Conservation (phyloP, 2,888 invertebrate genomes). For the Cephus pulcher region DNA sequence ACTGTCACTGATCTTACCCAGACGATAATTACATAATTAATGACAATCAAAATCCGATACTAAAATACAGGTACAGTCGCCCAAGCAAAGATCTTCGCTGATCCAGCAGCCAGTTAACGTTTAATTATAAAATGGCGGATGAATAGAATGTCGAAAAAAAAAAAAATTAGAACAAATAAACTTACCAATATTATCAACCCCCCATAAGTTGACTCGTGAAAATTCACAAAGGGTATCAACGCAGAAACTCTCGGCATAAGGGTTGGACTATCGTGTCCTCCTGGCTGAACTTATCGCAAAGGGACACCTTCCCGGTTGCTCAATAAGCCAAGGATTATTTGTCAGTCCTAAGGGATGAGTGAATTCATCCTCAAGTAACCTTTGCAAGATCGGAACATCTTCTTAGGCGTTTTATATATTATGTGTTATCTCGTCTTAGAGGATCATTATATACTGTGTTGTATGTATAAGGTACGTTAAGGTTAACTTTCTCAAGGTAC, state of each 20-base stretch:
- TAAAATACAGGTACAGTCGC: background rate
- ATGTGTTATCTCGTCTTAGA: too few relatives aligned
- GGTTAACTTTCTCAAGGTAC: background rate
- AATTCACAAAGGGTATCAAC: background rate
- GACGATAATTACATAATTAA: background rate
- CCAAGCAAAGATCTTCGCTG: background rate
- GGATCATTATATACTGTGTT: background rate
- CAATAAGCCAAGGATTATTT: background rate
- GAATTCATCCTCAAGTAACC: background rate
- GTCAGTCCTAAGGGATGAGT: background rate
- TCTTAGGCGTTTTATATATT: too few relatives aligned
- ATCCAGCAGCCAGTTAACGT: background rate
- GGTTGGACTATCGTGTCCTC: background rate
- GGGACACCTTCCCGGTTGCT: background rate
- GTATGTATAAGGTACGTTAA: background rate
- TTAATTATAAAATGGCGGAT: background rate
- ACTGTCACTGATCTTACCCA: background rate
- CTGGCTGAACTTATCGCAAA: background rate
- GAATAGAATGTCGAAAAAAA: background rate
- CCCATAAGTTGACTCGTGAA: background rate
- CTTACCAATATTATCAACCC: too few relatives aligned
- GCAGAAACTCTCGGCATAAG: too few relatives aligned
- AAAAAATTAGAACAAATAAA: background rate
- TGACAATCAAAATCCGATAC: background rate
- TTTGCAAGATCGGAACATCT: too few relatives aligned